phyloP scores from a whole-genome alignment of 2,888 invertebrate species.

The Pinctada fucata region DNA sequence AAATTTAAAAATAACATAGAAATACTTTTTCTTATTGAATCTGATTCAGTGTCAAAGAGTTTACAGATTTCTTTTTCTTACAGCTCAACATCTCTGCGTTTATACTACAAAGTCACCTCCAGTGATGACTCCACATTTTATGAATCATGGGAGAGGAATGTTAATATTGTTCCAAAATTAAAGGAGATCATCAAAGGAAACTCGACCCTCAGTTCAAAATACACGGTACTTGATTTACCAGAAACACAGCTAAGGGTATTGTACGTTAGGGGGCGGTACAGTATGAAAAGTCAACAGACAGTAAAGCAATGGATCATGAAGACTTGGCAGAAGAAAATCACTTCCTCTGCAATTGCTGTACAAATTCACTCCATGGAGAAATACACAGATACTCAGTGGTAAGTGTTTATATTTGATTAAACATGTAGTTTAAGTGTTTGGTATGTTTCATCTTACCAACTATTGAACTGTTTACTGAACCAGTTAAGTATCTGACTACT shows the following conservation, averaged over 20 bases:
- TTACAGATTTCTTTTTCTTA: too few relatives aligned
- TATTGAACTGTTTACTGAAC: too few relatives aligned
- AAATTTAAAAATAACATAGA: too few relatives aligned
- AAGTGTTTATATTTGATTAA: not conserved
- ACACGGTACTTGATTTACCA: not conserved
- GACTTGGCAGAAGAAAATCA: not conserved
- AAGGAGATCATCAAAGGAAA: not conserved
- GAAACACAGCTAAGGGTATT: not conserved
- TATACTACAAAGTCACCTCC: not conserved
- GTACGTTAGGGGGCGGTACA: not conserved
- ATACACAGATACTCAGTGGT: not conserved
- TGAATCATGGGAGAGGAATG: not conserved
- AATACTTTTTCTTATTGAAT: too few relatives aligned
- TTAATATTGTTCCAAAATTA: not conserved
- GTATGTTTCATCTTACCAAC: too few relatives aligned
- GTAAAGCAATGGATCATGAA: not conserved
- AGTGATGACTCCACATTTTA: not conserved
- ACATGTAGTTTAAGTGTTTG: too few relatives aligned
- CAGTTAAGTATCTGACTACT: too few relatives aligned
- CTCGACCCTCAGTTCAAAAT: not conserved
- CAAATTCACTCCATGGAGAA: not conserved
- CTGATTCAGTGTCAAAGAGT: too few relatives aligned
- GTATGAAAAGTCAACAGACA: not conserved
- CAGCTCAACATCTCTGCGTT: not conserved
- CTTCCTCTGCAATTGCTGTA: not conserved